Base-by-base conservation (phyloP, 1,140 invertebrate species). In the Cyphomyrmex costatus region DNA sequence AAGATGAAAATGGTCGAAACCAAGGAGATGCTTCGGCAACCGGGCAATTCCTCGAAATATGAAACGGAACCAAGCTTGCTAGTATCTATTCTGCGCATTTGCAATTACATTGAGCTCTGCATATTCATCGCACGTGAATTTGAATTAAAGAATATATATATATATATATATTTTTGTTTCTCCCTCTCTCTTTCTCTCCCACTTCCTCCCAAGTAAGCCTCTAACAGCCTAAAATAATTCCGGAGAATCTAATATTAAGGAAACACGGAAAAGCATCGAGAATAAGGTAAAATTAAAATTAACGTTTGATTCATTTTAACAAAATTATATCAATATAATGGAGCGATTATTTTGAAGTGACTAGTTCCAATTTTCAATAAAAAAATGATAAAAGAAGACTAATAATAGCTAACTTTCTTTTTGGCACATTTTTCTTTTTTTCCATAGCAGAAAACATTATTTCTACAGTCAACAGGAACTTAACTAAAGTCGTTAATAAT, bases 121-220 rank as follows among this genome's bases (percentile, higher is more conserved):
- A 83, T 83, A 83, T 83, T 83, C 79, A 83, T 83, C 79, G 79
- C 79, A 83, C 68, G 68, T 73, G 79, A 83, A 83, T 83, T 73
- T 83, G 53, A 83, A 83, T 83, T 73, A 66, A 73, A 83, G 79
- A 83, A 73, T 83, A 71, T 56, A 53, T 71, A 73, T 83, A 66
- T 49, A 73, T 83, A 71, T 56, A 53, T 71, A 73, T 83, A 66
- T 49, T 83, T 80, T 83, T 73, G 24, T 42, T 30, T 56, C 36
- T 21, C 6, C 21, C 36, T 49, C 16, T 24, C 65, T 21, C 36
- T 46, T 24, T 46, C 36, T 12, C 12, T 16, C 8, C 30, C 8
- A 21, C 30, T n/a, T 46, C 16, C 21, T 24, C n/a, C 21, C 24
- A 46, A 49, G 27, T 46, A 74, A 58, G 7, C n/a, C 30, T 70